Evolutionary conservation across 2,113 vertebrate species (phyloP).

Genomic region (Python bivittatus): DNA sequence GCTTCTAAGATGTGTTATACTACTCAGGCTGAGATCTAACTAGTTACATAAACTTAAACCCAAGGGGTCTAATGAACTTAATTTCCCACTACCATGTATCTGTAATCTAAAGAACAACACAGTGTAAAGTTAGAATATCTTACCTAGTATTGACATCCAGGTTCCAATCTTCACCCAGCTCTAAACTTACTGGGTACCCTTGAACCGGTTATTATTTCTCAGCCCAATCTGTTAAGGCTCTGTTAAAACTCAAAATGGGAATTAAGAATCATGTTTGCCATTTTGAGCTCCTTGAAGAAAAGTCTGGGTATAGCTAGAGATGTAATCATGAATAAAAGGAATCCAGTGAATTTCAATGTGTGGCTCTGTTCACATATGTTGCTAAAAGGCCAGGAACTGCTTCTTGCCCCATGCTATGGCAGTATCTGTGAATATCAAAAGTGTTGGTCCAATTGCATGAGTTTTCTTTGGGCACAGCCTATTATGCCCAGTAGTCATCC

Average conservation of each 20-base stretch:
- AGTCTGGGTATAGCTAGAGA: neutral
- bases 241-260: neutral
- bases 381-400: neutral
- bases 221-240: neutral
- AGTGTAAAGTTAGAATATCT: neutral
- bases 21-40: neutral
- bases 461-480: neutral
- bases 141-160: neutral
- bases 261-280: neutral
- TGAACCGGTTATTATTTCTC: neutral
- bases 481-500: neutral
- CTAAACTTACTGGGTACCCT: neutral
- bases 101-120: neutral
- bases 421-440: neutral
- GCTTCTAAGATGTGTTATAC: constrained; percentile 41
- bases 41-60: neutral
- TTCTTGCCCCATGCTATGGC: neutral
- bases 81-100: neutral
- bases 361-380: neutral
- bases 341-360: neutral
- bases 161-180: neutral
- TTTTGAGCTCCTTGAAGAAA: neutral
- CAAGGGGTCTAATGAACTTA: neutral
- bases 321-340: neutral
- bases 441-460: neutral